These are phyloP conservation scores for Marcusenius ussheri DNA, from an alignment of 2,113 vertebrate species.

Conservation along the genomic window DNA sequence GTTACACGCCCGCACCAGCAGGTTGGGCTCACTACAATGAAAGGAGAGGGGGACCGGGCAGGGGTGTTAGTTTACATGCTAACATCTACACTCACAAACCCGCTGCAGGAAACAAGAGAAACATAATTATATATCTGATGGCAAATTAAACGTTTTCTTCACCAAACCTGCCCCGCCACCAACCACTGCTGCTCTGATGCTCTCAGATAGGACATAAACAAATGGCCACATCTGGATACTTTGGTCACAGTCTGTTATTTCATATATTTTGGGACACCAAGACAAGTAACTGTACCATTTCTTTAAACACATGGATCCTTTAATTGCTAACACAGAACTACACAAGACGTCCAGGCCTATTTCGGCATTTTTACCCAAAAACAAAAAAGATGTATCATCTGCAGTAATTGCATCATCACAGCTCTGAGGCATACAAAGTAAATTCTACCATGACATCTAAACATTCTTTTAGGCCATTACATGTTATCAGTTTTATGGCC, in stretches of 20 bases:
- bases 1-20: conserved; percentile 70
- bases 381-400: neutral
- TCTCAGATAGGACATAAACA: neutral
- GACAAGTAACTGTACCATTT: neutral
- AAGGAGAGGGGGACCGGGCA: neutral
- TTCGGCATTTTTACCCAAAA: neutral
- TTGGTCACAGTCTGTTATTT: neutral
- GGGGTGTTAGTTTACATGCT: neutral
- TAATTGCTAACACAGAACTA: neutral
- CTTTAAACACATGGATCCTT: neutral
- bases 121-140: neutral
- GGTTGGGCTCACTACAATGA: conserved; percentile 61
- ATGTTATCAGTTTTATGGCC: neutral
- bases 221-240: neutral
- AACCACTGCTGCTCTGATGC: neutral
- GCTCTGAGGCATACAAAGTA: neutral
- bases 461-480: neutral
- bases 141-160: neutral
- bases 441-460: neutral
- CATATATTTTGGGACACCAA: neutral
- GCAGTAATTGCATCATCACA: neutral
- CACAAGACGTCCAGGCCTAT: neutral
- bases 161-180: neutral
- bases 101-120: no score
- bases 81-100: neutral